Percentiles rank a stretch among this genome's conserved stretches.
phyloP scores from a whole-genome alignment of 1,140 invertebrate species.

The Drosophila bocki region DNA sequence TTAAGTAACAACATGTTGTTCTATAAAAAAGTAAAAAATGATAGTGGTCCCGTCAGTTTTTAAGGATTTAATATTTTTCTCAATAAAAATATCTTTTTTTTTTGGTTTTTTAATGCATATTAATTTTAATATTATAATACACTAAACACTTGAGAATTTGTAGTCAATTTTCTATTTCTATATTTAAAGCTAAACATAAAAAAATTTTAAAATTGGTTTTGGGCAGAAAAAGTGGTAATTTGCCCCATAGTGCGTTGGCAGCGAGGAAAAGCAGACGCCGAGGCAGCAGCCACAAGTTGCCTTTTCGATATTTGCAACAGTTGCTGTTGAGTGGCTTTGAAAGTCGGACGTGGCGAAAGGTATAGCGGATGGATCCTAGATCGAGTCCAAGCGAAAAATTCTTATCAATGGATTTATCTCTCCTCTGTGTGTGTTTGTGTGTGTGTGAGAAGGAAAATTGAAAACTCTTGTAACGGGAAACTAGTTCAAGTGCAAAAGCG shows the following conservation, averaged over 20 bases:
- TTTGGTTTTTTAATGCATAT: too few relatives aligned
- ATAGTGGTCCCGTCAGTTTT: too few relatives aligned
- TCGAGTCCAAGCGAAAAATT: conserved; percentile 39
- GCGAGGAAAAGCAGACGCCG: not conserved
- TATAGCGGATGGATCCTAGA: conserved; percentile 51
- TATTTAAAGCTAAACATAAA: too few relatives aligned
- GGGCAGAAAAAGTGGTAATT: not conserved
- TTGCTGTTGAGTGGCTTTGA: conserved; percentile 81
- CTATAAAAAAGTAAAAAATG: too few relatives aligned
- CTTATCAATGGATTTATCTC: conserved; percentile 59
- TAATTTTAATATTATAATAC: too few relatives aligned
- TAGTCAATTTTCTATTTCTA: too few relatives aligned
- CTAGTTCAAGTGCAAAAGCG: conserved; percentile 72
- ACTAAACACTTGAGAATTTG: too few relatives aligned
- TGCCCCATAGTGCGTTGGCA: not conserved
- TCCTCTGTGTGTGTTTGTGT: not conserved
- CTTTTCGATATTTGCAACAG: conserved; percentile 80
- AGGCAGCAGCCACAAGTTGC: conserved; percentile 75
- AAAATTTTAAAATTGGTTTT: not conserved
- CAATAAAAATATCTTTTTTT: too few relatives aligned
- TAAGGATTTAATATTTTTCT: not conserved
- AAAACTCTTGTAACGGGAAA: conserved; percentile 50
- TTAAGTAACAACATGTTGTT: too few relatives aligned
- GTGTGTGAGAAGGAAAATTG: conserved; percentile 26
- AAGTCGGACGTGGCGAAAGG: conserved; percentile 75